Conservation (phyloP, 2,888 invertebrate genomes). For the Loripinus fragilis region DNA sequence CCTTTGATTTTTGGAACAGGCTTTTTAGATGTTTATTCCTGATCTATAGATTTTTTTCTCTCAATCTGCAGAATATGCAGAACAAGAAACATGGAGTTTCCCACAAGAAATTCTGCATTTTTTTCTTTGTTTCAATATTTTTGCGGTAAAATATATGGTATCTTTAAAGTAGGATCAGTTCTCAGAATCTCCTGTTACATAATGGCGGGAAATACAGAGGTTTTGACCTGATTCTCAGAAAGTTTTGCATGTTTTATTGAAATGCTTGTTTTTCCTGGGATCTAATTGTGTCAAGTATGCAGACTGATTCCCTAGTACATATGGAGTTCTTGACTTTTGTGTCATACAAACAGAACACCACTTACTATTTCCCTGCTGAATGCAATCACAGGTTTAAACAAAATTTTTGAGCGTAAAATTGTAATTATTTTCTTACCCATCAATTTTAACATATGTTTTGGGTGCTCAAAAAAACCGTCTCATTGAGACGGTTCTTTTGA, state of each 20-base stretch:
- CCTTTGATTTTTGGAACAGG: too few species aligned
- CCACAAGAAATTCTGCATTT: background rate
- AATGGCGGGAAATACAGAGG: background rate
- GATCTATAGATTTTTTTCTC: too few species aligned
- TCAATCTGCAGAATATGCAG: too few species aligned
- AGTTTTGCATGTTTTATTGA: background rate
- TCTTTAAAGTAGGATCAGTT: conserved; percentile 8
- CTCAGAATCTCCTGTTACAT: conserved; percentile 5
- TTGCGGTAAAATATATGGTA: background rate
- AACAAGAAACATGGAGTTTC: background rate
- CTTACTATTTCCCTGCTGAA: background rate
- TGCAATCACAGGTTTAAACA: too few species aligned
- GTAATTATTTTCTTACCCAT: too few species aligned
- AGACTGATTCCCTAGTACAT: background rate
- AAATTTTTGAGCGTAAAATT: too few species aligned
- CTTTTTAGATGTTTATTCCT: too few species aligned
- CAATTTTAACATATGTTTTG: too few species aligned
- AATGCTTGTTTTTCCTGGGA: background rate
- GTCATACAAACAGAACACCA: background rate
- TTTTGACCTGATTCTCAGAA: conserved; percentile 10
- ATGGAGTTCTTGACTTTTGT: too few species aligned
- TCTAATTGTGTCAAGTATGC: background rate
- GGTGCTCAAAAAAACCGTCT: too few species aligned
- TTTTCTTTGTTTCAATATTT: background rate
- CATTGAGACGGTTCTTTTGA: too few species aligned